Percentiles rank a stretch among this genome's conserved stretches.
Evolutionary conservation across 2,113 vertebrate genomes (phyloP).

Genomic region (Pomatostomus ruficeps): DNA sequence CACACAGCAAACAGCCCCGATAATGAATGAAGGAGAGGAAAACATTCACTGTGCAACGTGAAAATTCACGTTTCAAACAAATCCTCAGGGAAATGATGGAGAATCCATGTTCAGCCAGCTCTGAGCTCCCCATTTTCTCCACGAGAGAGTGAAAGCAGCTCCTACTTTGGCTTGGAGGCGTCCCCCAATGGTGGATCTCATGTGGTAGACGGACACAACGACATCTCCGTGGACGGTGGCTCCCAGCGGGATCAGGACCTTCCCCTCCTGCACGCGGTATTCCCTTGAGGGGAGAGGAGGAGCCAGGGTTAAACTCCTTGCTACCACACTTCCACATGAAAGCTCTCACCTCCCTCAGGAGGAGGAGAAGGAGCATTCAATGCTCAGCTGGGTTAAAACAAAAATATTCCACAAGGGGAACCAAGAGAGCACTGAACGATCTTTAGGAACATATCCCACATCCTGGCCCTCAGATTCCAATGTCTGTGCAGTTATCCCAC

Average conservation of each 20-base stretch:
- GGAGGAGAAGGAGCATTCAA: not conserved
- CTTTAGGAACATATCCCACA: not conserved
- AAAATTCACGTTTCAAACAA: not conserved
- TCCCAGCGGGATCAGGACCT: slow-evolving; percentile 87
- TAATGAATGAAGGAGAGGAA: not conserved
- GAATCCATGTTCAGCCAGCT: not conserved
- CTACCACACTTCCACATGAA: not conserved
- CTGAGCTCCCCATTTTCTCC: not conserved
- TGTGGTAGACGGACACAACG: slow-evolving; percentile 89
- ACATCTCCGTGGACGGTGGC: slow-evolving; percentile 93
- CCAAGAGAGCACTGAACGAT: not conserved
- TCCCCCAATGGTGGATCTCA: slow-evolving; percentile 94
- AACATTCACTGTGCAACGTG: not conserved
- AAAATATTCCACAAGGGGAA: not conserved
- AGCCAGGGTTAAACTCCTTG: not conserved
- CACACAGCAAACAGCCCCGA: not conserved
- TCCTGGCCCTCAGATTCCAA: not conserved
- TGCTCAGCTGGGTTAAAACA: not conserved
- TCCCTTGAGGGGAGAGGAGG: slow-evolving; percentile 76
- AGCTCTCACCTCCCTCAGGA: not conserved
- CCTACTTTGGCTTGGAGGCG: slow-evolving; percentile 95
- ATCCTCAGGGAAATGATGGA: not conserved
- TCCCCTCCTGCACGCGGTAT: slow-evolving; percentile 91
- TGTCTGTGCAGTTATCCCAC: not conserved
- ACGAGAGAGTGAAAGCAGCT: not conserved